A percentile compares a stretch with the other conserved stretches of the same genome.
phyloP scores from a whole-genome alignment of 2,113 vertebrate genomes.

The Nibea albiflora region DNA sequence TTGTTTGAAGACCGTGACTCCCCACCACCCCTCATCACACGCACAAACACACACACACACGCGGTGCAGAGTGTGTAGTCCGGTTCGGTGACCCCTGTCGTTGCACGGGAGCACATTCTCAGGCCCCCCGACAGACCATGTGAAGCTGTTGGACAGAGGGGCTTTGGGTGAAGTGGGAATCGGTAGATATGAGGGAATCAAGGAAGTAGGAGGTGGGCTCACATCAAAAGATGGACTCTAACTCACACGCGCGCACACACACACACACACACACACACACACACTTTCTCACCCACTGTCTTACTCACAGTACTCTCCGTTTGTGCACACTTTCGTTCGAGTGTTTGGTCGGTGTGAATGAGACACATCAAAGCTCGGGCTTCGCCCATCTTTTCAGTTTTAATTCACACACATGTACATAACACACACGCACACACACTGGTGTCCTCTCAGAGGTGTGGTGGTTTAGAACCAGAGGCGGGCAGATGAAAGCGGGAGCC shows the following conservation, averaged over 20 bases:
- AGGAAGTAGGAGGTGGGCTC: slow-evolving; percentile 64
- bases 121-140: slow-evolving; percentile 59
- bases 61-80: slow-evolving; percentile 45
- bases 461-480: slow-evolving; percentile 69
- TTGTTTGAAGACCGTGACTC: slow-evolving; percentile 66
- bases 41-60: background rate
- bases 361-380: slow-evolving; percentile 82
- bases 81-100: slow-evolving; percentile 69
- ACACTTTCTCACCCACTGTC: slow-evolving; percentile 21
- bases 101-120: slow-evolving; percentile 71
- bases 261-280: slow-evolving; percentile 34
- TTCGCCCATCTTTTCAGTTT: slow-evolving; percentile 73
- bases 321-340: slow-evolving; percentile 71
- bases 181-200: slow-evolving; percentile 54
- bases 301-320: slow-evolving; percentile 62
- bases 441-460: slow-evolving; percentile 66
- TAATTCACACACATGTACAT: slow-evolving; percentile 57
- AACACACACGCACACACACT: slow-evolving; percentile 32
- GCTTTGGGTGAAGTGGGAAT: slow-evolving; percentile 55
- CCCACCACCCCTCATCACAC: slow-evolving; percentile 7
- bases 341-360: slow-evolving; percentile 79
- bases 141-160: slow-evolving; percentile 39
- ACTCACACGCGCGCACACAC: slow-evolving; percentile 2
- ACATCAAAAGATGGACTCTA: slow-evolving; percentile 79
- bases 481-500: slow-evolving; percentile 74